These are phyloP conservation scores for Xylota segnis DNA, from an alignment of 2,888 invertebrate genomes.

Conservation along the genomic window DNA sequence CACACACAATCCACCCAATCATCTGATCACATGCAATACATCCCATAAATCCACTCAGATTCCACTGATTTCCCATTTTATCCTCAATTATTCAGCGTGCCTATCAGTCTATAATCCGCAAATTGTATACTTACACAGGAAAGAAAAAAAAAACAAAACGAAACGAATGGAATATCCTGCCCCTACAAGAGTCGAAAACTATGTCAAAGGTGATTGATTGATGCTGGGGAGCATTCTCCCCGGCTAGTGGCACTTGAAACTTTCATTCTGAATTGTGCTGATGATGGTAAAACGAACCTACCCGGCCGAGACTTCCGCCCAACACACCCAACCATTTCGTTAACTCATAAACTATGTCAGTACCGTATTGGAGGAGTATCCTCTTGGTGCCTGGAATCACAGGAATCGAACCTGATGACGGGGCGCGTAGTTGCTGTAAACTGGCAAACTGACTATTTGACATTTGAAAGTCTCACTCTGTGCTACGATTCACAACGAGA, in stretches of 20 bases:
- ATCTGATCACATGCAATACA: background rate
- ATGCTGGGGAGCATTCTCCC: conserved; percentile 62
- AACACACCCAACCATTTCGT: background rate
- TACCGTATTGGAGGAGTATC: conserved; percentile 42
- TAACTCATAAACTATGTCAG: conserved; percentile 66
- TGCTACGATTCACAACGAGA: background rate
- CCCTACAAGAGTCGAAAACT: conserved; percentile 44
- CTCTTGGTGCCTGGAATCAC: conserved; percentile 22
- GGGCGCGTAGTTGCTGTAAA: background rate
- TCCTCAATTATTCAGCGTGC: conserved; percentile 13
- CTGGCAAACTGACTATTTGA: conserved; percentile 51
- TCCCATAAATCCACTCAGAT: conserved; percentile 14
- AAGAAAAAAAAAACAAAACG: conserved; percentile 3
- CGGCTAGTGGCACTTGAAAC: conserved; percentile 60
- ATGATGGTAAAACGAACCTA: conserved; percentile 25
- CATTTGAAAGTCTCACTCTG: conserved; percentile 58
- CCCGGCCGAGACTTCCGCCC: background rate
- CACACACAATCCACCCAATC: conserved; percentile 2
- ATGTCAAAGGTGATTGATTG: conserved; percentile 75
- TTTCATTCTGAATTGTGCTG: conserved; percentile 66
- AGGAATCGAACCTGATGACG: conserved; percentile 27
- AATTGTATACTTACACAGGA: conserved; percentile 21
- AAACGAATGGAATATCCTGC: background rate
- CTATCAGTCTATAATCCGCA: conserved; percentile 9
- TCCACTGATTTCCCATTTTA: conserved; percentile 28